phyloP scores from a whole-genome alignment of 2,888 invertebrate species.

The Cantharis flavilabris region DNA sequence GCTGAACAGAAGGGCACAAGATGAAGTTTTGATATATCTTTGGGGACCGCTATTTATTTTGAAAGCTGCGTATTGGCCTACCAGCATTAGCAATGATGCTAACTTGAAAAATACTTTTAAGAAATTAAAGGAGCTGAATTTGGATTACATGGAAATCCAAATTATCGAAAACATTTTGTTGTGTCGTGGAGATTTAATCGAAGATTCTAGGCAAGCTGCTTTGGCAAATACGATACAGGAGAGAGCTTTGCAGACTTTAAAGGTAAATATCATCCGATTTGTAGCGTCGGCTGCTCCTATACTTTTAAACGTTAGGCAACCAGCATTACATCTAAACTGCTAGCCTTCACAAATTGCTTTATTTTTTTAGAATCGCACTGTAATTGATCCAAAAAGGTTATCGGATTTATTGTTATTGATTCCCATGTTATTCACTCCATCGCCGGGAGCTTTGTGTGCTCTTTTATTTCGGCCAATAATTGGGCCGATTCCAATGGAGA shows the following conservation, averaged over 20 bases:
- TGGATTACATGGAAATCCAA: slow-evolving; percentile 43
- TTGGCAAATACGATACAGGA: slow-evolving; percentile 34
- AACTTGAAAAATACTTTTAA: slow-evolving; percentile 38
- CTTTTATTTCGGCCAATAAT: slow-evolving; percentile 53
- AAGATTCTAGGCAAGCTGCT: slow-evolving; percentile 39
- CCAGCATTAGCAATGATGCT: slow-evolving; percentile 52
- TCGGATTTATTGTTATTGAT: slow-evolving; percentile 43
- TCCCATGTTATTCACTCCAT: slow-evolving; percentile 46
- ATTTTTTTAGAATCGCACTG: slow-evolving; percentile 33
- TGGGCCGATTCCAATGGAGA: slow-evolving; percentile 53
- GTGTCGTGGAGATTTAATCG: slow-evolving; percentile 47
- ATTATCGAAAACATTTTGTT: slow-evolving; percentile 49
- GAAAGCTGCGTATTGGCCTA: slow-evolving; percentile 63
- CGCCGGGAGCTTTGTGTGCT: slow-evolving; percentile 44
- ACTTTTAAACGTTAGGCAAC: background rate
- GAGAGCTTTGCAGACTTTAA: slow-evolving; percentile 31
- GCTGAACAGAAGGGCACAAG: slow-evolving; percentile 59
- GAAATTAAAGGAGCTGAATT: slow-evolving; percentile 38
- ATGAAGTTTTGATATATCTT: slow-evolving; percentile 60
- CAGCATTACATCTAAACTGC: background rate
- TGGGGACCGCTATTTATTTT: slow-evolving; percentile 66
- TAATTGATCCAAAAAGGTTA: slow-evolving; percentile 40
- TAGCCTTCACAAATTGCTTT: background rate
- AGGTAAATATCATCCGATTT: slow-evolving; percentile 13
- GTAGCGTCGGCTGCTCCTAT: background rate